Base-by-base conservation (phyloP, 2,888 invertebrate genomes). In the Tiliacea citrago region DNA sequence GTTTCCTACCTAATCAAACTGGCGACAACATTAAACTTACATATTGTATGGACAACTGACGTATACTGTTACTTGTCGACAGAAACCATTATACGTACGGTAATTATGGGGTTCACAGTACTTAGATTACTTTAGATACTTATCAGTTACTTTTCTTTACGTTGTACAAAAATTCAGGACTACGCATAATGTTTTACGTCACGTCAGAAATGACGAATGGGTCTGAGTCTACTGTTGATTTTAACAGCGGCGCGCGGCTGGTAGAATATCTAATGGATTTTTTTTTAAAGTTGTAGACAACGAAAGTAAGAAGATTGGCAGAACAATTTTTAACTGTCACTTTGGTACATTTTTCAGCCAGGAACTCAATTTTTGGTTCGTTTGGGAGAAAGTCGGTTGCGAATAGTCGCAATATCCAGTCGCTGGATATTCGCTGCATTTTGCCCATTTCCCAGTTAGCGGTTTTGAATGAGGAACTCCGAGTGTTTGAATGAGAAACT, bases 1-100 rank as follows among this genome's bases (percentile, higher is more conserved):
- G 84, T 78, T n/a, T 79, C 12, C 68, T 70, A 51, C 51, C 71
- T 77, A 82, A 85, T 82, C 79, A 83, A 86, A 85, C 68, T 60
- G 68, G 65, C 60, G 63, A 61, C 72, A 45, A 49, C 35, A 67
- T 70, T 73, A 69, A 74, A 61, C 29, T 61, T 70, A 73, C 62
- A 75, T 72, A 49, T 39, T 67, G 66, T 84, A 75, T 62, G 72
- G 75, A 81, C 29, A 5, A 24, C 35, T 55, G 45, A 35, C 16
- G 51, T 67, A 68, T 29, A 66, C 42, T 49, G 24, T 57, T 51
- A 68, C 21, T 58, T 62, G 39, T 39, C 7, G 39, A 39, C 39
- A 6, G 5, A 39, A 6, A 7, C 24, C 42, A 55, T 61, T 66
- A 55, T 49, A 12, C n/a, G 39, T 16, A 39, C 10, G 55, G 47